Conservation (phyloP, 2,888 invertebrate genomes). For the Gryllus longicercus region DNA sequence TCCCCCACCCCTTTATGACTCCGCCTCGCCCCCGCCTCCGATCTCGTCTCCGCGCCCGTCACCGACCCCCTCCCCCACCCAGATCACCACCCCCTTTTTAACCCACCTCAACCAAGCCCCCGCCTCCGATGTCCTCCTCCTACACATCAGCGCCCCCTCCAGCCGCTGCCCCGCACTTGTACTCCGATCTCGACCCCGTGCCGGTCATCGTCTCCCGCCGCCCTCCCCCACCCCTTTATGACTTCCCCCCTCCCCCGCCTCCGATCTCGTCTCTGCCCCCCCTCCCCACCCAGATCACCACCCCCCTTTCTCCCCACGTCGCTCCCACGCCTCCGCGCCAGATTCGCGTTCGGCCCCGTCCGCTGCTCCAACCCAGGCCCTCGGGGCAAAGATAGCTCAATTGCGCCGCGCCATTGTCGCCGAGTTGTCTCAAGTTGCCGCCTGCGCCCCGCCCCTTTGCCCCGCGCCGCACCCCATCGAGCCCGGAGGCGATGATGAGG, state of each 20-base stretch:
- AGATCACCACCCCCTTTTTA: too few species aligned
- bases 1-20: background rate
- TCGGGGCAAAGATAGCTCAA: background rate
- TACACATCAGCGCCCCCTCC: too few species aligned
- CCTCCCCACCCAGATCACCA: too few species aligned
- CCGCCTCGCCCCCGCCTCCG: too few species aligned
- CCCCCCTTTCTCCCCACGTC: background rate
- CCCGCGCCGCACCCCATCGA: background rate
- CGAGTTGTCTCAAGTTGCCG: background rate
- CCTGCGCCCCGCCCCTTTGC: background rate
- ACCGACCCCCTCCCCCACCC: background rate
- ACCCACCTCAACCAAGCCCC: too few species aligned
- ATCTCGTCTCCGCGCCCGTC: background rate
- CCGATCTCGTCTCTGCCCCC: too few species aligned
- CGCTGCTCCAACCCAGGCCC: background rate
- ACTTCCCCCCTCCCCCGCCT: too few species aligned
- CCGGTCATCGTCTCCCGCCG: too few species aligned
- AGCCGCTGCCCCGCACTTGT: too few species aligned
- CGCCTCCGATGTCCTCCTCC: too few species aligned
- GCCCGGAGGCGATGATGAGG: background rate
- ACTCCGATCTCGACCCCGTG: too few species aligned
- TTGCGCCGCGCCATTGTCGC: conserved; percentile 2
- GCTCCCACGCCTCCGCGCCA: background rate
- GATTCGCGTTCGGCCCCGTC: background rate
- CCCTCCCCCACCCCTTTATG: too few species aligned